Percentiles rank a stretch among this genome's conserved stretches.
Conservation (phyloP, 2,113 vertebrate species). For the Thalassoma bifasciatum region DNA sequence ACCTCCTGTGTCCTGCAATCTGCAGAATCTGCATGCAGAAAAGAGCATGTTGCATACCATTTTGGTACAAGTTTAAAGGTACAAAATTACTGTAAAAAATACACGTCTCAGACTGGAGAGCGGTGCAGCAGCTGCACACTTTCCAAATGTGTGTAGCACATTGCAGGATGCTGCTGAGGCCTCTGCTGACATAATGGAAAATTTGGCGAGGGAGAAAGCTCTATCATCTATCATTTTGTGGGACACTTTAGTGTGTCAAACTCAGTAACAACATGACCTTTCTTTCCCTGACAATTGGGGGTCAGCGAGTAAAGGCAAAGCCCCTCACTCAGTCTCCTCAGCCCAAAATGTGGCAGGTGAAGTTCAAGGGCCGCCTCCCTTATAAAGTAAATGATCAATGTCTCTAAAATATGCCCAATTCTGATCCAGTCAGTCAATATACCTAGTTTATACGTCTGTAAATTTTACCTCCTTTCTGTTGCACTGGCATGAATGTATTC, state of each 20-base stretch:
- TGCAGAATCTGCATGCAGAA: constrained; percentile 20
- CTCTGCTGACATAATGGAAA: constrained; percentile 2
- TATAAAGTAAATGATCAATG: background rate
- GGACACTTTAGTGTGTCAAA: background rate
- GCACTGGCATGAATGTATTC: too few relatives aligned
- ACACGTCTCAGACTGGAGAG: background rate
- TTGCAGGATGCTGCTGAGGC: background rate
- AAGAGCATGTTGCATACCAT: background rate
- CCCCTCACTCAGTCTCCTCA: background rate
- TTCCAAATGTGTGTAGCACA: background rate
- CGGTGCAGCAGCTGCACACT: background rate
- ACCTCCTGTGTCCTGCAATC: constrained; percentile 7
- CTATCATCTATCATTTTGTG: constrained; percentile 9
- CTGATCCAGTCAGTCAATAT: too few relatives aligned
- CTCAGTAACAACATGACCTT: background rate
- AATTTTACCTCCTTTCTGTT: too few relatives aligned
- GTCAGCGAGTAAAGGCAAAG: background rate
- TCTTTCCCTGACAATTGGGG: background rate
- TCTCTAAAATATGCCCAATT: too few relatives aligned
- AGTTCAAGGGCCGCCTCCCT: background rate
- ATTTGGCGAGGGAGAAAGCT: constrained; percentile 1
- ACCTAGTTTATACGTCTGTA: too few relatives aligned
- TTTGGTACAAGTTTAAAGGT: background rate
- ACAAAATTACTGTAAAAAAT: background rate
- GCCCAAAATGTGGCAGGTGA: background rate